A percentile compares a stretch with the other conserved stretches of the same genome.
These are phyloP conservation scores for Atherinomorus stipes DNA, from an alignment of 2,113 vertebrate genomes.

Conservation along the genomic window DNA sequence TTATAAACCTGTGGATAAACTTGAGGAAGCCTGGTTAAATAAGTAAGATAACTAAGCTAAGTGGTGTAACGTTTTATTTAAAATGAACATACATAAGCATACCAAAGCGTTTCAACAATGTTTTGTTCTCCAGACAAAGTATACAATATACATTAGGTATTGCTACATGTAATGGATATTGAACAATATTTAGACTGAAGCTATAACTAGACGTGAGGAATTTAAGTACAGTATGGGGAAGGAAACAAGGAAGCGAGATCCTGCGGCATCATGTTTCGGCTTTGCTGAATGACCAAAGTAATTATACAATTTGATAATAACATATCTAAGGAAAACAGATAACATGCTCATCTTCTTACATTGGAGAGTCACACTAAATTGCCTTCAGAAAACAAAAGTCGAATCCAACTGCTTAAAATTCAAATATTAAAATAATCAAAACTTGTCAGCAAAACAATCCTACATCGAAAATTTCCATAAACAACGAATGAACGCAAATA, in stretches of 20 bases:
- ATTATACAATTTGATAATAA: constrained; percentile 53
- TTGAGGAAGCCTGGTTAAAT: constrained; percentile 81
- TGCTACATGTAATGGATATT: constrained; percentile 71
- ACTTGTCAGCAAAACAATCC: constrained; percentile 63
- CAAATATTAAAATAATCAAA: constrained; percentile 62
- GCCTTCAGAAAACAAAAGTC: constrained; percentile 51
- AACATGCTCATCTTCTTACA: constrained; percentile 75
- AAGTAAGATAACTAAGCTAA: constrained; percentile 84
- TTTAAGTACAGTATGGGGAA: constrained; percentile 58
- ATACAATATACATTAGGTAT: constrained; percentile 83
- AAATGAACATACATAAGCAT: constrained; percentile 85
- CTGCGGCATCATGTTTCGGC: constrained; percentile 52
- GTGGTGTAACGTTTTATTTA: constrained; percentile 84
- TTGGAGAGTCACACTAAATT: constrained; percentile 63
- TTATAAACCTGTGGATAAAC: constrained; percentile 79
- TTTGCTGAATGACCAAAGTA: constrained; percentile 49
- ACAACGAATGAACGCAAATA: constrained; percentile 71
- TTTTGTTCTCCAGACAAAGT: constrained; percentile 80
- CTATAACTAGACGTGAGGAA: constrained; percentile 64
- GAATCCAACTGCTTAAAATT: constrained; percentile 67
- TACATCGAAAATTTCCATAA: constrained; percentile 64
- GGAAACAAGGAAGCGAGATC: constrained; percentile 66
- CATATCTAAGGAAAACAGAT: constrained; percentile 62
- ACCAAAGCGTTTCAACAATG: constrained; percentile 79
- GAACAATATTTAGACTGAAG: constrained; percentile 72